Percentiles rank a stretch among this genome's conserved stretches.
Evolutionary conservation across 2,888 invertebrate species (phyloP).

Genomic region (Epinotia bilunana): DNA sequence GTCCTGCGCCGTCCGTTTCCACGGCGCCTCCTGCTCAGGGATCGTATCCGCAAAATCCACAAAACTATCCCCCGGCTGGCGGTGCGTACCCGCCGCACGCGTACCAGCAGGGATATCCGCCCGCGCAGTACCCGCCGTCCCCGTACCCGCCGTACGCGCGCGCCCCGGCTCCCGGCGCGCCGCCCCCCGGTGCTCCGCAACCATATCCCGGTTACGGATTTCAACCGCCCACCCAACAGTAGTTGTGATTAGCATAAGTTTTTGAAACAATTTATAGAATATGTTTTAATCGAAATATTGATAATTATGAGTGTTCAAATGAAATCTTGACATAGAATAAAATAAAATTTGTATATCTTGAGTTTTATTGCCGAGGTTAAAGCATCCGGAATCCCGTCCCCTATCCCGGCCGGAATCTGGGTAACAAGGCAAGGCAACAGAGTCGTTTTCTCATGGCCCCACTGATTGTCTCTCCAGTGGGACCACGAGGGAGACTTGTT

Average conservation of each 20-base stretch:
- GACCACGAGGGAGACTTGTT: too few species aligned
- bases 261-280: conserved; percentile 34
- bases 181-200: conserved; percentile 89
- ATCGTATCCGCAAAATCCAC: conserved; percentile 83
- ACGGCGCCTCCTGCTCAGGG: conserved; percentile 84
- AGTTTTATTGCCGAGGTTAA: conserved; percentile 6
- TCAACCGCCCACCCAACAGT: conserved; percentile 90
- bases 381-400: too few species aligned
- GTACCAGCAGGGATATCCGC: conserved; percentile 81
- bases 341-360: conserved; percentile 34
- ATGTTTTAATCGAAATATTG: conserved; percentile 21
- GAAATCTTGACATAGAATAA: conserved; percentile 45
- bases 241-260: conserved; percentile 42
- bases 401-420: too few species aligned
- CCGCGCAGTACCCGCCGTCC: conserved; percentile 84
- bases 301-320: conserved; percentile 18
- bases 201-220: conserved; percentile 91
- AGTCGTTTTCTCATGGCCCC: too few species aligned
- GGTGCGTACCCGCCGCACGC: conserved; percentile 81
- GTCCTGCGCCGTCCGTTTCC: conserved; percentile 79
- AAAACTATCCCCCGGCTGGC: conserved; percentile 75
- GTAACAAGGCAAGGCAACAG: too few species aligned
- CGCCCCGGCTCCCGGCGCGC: conserved; percentile 86
- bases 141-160: conserved; percentile 84
- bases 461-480: too few species aligned